Base-by-base conservation (phyloP, 1,140 invertebrate genomes). In the Aphaenogaster ashmeadi region DNA sequence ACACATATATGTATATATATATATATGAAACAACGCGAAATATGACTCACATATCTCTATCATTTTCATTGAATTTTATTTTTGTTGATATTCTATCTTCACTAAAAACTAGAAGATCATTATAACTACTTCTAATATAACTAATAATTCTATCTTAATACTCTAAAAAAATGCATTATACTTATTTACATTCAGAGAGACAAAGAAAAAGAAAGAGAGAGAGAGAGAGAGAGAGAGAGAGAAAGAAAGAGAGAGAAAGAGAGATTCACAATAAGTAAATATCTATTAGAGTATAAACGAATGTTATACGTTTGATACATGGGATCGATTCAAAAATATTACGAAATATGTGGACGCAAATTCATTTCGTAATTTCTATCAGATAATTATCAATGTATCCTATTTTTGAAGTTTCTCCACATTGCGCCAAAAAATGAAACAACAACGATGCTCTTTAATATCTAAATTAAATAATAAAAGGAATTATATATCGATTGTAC, bases 161-260 rank as follows among this genome's bases (percentile, higher is more conserved):
- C 1, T 47, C 1, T 50, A 47, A 33, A 47, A 33, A 69, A 69
- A 69, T 69, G 66, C 64, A 67, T 44, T 18, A 64, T 18, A n/a
- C 18, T 38, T 66, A 66, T 41, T 67, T 44, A 67, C 11, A 67
- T 67, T 44, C n/a, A 67, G n/a, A 44, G 64, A 67, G 64, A 67
- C 9, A 67, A 2, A 66, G 41, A 44, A 44, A 44, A 5, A 44
- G 11, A 58, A 8, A 27, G 3, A 58, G n/a, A 58, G 21, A 27
- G 21, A 58, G 56, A 27, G 56, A 58, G 8, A 21, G 54, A 21
- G 54, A 58, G 33, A 64, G 33, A 64, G 3, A 64, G 7, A 41
- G 38, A 67, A 1, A 67, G 9, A 67, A 9, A 44, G n/a, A 41
- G 64, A 67, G 11, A 67, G 11, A 67, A 13, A 50, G 66, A 69